These are phyloP conservation scores for Pilophorus perplexus DNA, from an alignment of 2,888 invertebrate genomes.

Conservation along the genomic window DNA sequence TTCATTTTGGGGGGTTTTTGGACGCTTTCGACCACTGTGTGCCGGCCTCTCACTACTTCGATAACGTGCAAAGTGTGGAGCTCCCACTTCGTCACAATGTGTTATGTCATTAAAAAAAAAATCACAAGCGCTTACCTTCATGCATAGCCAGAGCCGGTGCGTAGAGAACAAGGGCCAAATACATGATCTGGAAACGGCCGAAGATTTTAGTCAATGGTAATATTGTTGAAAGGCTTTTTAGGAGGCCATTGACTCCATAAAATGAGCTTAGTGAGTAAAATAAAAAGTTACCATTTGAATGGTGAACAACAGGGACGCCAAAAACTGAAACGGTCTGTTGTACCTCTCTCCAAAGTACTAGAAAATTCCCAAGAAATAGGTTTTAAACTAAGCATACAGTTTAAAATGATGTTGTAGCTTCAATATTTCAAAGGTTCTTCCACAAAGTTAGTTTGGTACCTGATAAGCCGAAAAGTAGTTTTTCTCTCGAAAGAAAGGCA, in stretches of 20 bases:
- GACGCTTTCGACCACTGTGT: no score
- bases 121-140: conserved; percentile 52
- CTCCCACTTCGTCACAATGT: no score
- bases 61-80: no score
- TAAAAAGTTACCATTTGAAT: conserved; percentile 51
- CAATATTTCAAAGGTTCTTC: no score
- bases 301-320: conserved; percentile 52
- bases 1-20: no score
- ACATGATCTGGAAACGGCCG: conserved; percentile 48
- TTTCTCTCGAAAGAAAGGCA: conserved; percentile 54
- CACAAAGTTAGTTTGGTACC: no score
- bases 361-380: conserved; percentile 9
- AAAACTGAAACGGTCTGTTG: conserved; percentile 50
- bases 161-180: conserved; percentile 59
- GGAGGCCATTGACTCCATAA: neutral
- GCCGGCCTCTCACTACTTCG: no score
- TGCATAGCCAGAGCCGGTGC: conserved; percentile 59
- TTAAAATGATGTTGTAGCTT: no score
- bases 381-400: neutral
- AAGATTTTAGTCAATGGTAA: no score
- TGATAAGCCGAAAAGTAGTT: conserved; percentile 54
- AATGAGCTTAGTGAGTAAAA: no score
- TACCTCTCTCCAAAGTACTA: conserved; percentile 53
- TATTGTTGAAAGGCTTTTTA: no score
- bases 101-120: no score